Evolutionary conservation across 2,113 vertebrate genomes (phyloP).

Genomic region (Tychaedon coryphoeus): DNA sequence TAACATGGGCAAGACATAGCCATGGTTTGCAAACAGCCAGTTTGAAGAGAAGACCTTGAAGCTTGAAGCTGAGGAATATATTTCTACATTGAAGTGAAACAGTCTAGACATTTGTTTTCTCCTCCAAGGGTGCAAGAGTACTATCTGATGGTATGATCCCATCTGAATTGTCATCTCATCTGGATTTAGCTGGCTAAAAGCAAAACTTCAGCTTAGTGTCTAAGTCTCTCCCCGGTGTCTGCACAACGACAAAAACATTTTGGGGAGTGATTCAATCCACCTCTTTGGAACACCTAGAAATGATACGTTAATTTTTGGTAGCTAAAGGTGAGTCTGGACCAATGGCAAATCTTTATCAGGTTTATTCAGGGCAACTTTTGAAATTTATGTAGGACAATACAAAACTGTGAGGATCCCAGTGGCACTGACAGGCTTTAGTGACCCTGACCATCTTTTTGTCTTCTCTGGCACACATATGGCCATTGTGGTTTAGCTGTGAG

Average conservation of each 20-base stretch:
- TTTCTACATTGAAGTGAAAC: neutral
- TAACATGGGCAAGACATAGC: neutral
- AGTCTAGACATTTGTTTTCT: neutral
- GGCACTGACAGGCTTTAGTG: neutral
- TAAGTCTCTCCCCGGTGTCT: neutral
- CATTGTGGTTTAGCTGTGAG: neutral
- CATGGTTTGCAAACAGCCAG: neutral
- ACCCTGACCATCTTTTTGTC: neutral
- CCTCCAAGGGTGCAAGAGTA: neutral
- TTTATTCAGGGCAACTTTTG: neutral
- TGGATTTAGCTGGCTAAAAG: neutral
- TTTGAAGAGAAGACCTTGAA: neutral
- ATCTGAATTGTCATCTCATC: neutral
- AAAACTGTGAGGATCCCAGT: neutral
- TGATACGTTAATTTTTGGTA: neutral
- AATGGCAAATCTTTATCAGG: fast-evolving
- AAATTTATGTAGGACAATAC: neutral
- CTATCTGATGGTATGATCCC: neutral
- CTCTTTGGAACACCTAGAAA: neutral
- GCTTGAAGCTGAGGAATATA: neutral
- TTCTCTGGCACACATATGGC: neutral
- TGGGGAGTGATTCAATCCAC: neutral
- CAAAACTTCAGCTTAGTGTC: neutral
- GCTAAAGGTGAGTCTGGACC: neutral
- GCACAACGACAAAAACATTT: neutral